Evolutionary conservation across 2,797 vertebrate species (phyloP), one percentile per base, ranked within the genome.

Genomic region (Cryptoprocta ferox): DNA sequence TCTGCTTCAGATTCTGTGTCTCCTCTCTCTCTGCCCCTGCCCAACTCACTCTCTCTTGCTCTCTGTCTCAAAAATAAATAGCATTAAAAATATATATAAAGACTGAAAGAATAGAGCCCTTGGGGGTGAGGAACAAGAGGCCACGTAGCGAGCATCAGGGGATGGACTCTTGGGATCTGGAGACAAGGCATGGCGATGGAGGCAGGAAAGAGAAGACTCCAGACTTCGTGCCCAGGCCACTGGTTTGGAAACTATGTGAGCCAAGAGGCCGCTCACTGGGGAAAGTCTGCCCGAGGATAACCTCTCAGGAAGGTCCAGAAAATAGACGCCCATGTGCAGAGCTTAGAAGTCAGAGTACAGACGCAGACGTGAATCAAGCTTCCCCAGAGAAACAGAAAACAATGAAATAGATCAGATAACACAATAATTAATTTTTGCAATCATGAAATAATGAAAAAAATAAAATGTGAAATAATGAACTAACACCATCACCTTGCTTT

Each of bases 201-300:
- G 16, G 14, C 14, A 1, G 56, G 26, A 50, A 30, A 13, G 15
- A 4, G 24, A 59, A 45, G 28, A 13, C 28, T 75, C 48, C n/a
- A 16, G 42, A n/a, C 3, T 61, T 28, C 30, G n/a, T 8, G 28
- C 48, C 24, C 35, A 21, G 15, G 16, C 2, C 48, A 15, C n/a
- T 42, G 53, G 48, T 42, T 76, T 92, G 48, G 16, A 89, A 89
- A 39, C 19, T 8, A 6, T 39, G 11, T 3, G 8, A 37, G 32
- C 28, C 5, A 35, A 0, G 8, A 26, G 30, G 16, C 13, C 1
- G 0, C 19, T 50, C n/a, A 9, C 61, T 11, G 24, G 42, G 18
- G 35, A 50, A 96, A 24, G 7, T 39, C 28, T 14, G 5, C 65
- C 18, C 12, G 18, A 28, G n/a, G 21, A 15, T 2, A 19, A 30